Evolutionary conservation across 1,140 invertebrate genomes (phyloP).

Genomic region (Ectropis grisescens): DNA sequence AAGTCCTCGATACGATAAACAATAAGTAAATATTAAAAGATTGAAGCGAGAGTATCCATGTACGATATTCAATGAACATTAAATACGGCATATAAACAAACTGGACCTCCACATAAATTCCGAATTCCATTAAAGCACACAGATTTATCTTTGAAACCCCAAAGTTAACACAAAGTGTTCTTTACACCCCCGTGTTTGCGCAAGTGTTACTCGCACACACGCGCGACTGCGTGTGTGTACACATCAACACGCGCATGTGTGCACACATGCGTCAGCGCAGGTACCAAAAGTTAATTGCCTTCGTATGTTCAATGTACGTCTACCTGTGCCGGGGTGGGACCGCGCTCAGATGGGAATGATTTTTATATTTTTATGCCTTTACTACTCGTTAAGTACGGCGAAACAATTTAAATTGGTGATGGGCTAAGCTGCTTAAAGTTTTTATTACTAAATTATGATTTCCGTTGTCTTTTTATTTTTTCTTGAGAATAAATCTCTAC

Average conservation of each 20-base stretch:
- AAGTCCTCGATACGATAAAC: too few species aligned
- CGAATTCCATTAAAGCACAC: constrained; percentile 49
- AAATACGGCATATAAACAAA: constrained; percentile 15
- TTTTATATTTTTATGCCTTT: constrained; percentile 4
- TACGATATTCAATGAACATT: constrained; percentile 1
- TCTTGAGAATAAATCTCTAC: too few species aligned
- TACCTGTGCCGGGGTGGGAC: constrained; percentile 43
- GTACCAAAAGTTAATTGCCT: constrained; percentile 56
- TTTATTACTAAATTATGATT: too few species aligned
- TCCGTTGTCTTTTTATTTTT: too few species aligned
- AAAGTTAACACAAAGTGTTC: neutral
- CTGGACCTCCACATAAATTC: constrained; percentile 43
- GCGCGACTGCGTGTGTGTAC: constrained; percentile 13
- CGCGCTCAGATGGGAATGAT: constrained; percentile 9
- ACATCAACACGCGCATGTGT: constrained; percentile 7
- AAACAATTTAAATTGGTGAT: neutral
- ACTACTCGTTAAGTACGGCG: neutral
- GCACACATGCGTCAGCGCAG: constrained; percentile 24
- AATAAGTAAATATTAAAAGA: too few species aligned
- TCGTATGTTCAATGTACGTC: constrained; percentile 58
- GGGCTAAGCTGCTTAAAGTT: too few species aligned
- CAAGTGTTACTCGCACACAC: constrained; percentile 26
- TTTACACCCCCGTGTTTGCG: constrained; percentile 40
- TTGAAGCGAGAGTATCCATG: constrained; percentile 8
- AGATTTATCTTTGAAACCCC: constrained; percentile 47